Base-by-base conservation (phyloP, 2,888 invertebrate species). In the Drosophila melanosoma region DNA sequence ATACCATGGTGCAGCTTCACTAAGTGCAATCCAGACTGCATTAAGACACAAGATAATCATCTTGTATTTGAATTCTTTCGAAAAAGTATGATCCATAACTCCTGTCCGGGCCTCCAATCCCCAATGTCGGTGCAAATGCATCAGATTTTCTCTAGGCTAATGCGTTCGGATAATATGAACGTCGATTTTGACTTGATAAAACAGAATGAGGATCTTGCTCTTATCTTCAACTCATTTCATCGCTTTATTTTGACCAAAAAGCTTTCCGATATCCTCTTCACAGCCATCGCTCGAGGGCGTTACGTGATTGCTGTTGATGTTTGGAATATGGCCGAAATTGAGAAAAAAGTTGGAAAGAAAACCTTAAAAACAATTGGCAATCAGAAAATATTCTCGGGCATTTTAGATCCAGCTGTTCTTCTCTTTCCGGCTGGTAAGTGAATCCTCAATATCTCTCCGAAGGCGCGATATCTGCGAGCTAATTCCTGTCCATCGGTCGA, bases 211-310 rank as follows among this genome's bases (percentile, higher is more conserved):
- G 86, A 91, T 15, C 6, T 35, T 6, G 91, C 85, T 0, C 51
- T 91, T 3, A 54, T 89, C 40, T 86, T 84, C 35, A 91, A 91
- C 54, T 80, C 82, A 11, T 74, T 90, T 45, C 90, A 90, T 75
- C 91, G 91, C 12, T 91, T 69, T 45, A 78, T 90, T 12, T 66
- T 91, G 17, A 90, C 83, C 5, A 63, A 76, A 5, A 42, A 66
- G 0, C 73, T 87, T 79, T 70, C 80, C 3, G 54, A 76, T 4
- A 68, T 38, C 3, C 57, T 91, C 3, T 80, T 76, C 23, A 51
- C 62, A 17, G 72, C 69, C 0, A 33, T 89, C 26, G 70, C 71
- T n/a, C 62, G 32, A n/a, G 70, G 79, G 32, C 59, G 68, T 10
- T 90, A 89, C 33, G 70, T 80, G 0, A 49, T 91, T 2, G 40